These are phyloP conservation scores for Scomber scombrus DNA, from an alignment of 2,113 vertebrate genomes.

Conservation along the genomic window DNA sequence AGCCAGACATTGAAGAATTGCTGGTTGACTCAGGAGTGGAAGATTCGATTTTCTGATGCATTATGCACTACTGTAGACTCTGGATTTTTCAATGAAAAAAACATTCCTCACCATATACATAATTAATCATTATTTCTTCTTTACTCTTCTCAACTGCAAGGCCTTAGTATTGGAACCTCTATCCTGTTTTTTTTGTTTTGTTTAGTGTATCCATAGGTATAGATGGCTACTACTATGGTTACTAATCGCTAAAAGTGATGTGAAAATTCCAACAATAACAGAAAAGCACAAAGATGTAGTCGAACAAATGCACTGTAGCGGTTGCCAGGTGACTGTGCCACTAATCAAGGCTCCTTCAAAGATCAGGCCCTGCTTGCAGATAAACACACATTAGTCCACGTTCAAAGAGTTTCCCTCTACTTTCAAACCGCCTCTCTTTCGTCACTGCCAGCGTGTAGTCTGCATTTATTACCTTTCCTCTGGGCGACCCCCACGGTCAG, in stretches of 20 bases:
- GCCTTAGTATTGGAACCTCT: background rate
- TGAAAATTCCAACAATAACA: background rate
- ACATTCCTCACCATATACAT: background rate
- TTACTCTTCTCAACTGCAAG: background rate
- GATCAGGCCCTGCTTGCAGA: slow-evolving; percentile 12
- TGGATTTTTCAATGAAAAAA: background rate
- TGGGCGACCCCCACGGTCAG: background rate
- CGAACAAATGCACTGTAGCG: background rate
- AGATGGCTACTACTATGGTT: background rate
- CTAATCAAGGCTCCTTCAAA: slow-evolving; percentile 45
- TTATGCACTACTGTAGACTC: background rate
- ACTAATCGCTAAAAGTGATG: background rate
- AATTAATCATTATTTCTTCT: background rate
- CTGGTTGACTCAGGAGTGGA: background rate
- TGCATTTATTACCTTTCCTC: slow-evolving; percentile 22
- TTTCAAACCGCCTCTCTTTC: background rate
- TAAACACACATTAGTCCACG: background rate
- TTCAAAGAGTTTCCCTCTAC: background rate
- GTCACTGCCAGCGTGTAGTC: background rate
- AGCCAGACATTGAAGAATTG: slow-evolving; percentile 1
- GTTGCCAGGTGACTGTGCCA: slow-evolving; percentile 39
- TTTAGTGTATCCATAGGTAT: background rate
- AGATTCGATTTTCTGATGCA: slow-evolving; percentile 16
- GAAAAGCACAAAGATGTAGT: background rate
- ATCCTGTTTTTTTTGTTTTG: background rate